Base-by-base conservation (phyloP, 2,113 vertebrate species). In the Myiagra hebetior region DNA sequence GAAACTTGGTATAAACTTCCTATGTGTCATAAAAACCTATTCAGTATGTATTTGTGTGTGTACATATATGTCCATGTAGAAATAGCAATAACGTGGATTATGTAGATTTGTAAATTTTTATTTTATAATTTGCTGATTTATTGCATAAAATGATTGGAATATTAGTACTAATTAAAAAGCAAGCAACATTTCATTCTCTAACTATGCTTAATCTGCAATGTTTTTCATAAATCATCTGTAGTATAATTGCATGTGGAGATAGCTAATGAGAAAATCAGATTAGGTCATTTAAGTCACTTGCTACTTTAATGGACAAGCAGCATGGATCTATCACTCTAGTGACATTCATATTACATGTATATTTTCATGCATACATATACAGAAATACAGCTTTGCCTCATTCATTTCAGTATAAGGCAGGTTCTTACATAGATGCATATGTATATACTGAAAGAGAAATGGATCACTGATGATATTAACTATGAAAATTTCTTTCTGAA, bases 401-500 rank as follows among this genome's bases (percentile, higher is more conserved):
- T 74, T 89, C 10, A 11, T 42, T 86, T 33, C 20, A 72, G 15
- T 30, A 2, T 15, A 57, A 91, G 13, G 50, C 15, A 39, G 8
- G 4, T 44, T 27, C 24, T 83, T 52, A 31, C 8, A 47, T n/a
- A 39, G 37, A 64, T 53, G 13, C 1, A 6, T 57, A 39, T 22
- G 2, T 64, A 44, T 18, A n/a, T 30, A 52, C 19, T 35, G 67
- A 60, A 53, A 77, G 31, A 82, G 8, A 74, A 42, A 73, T 35
- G 11, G 26, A 82, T 67, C 50, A 24, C 37, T 87, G 62, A 12
- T 76, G 28, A 80, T 73, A 65, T 47, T 84, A 57, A 85, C 82
- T 64, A 83, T 84, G 8, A 22, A 49, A 87, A 92, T 91, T 91
- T 37, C 33, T 96, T 95, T 89, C 28, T 83, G 26, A 96, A 82